Evolutionary conservation across 2,113 vertebrate species (phyloP).

Genomic region (Camelus bactrianus): DNA sequence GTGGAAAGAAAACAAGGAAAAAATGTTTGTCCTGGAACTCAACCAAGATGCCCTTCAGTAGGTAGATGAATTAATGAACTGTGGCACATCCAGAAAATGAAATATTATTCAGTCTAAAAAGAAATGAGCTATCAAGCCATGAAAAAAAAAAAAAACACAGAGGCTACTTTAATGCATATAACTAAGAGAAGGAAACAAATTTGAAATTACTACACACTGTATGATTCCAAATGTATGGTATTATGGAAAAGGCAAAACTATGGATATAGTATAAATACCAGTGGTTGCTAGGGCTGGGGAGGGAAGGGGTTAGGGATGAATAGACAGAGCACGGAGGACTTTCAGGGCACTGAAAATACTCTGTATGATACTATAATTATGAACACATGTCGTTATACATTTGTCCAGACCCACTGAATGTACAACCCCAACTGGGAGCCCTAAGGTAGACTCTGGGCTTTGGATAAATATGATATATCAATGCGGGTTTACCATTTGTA

Average conservation of each 20-base stretch:
- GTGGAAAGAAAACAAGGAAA: no score
- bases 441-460: neutral
- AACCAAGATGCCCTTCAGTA: neutral
- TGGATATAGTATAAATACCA: neutral
- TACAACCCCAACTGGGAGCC: neutral
- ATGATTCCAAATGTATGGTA: neutral
- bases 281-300: neutral
- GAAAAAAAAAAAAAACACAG: neutral
- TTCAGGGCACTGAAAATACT: neutral
- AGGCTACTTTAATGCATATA: neutral
- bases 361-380: neutral
- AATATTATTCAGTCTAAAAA: neutral
- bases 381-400: neutral
- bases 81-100: neutral
- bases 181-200: neutral
- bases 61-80: neutral
- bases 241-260: neutral
- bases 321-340: neutral
- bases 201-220: neutral
- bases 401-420: neutral
- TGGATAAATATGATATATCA: neutral
- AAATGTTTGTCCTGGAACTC: neutral
- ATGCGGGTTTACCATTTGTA: neutral
- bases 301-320: neutral
- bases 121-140: neutral